These are phyloP conservation scores for Drosophila truncata DNA, from an alignment of 1,140 invertebrate species.

Conservation along the genomic window DNA sequence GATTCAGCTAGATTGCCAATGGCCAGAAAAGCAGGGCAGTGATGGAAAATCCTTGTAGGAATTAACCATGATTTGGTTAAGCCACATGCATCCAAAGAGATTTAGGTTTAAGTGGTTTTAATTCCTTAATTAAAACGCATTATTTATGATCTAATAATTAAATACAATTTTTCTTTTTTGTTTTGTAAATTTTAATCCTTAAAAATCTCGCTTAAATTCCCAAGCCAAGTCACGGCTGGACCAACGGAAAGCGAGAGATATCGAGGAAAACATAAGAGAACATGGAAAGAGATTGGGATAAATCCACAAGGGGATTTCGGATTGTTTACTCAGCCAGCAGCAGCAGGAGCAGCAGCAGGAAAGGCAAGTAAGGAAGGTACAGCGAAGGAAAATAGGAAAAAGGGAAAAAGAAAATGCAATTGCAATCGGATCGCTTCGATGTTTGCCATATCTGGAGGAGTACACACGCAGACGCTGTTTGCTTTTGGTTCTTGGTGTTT, in stretches of 20 bases:
- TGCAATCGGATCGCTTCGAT: slow-evolving; percentile 56
- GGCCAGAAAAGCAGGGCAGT: slow-evolving; percentile 29
- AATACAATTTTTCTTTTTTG: background rate
- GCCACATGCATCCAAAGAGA: too few relatives aligned
- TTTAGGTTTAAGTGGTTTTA: background rate
- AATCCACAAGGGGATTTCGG: slow-evolving; percentile 33
- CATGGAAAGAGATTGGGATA: slow-evolving; percentile 2
- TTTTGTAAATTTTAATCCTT: too few relatives aligned
- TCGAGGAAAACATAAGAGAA: slow-evolving; percentile 9
- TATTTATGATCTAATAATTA: background rate
- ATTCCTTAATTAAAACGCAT: slow-evolving; percentile 1
- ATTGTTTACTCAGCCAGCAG: slow-evolving; percentile 55
- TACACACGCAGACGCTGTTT: slow-evolving; percentile 30
- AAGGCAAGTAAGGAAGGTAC: slow-evolving; percentile 9
- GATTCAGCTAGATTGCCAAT: slow-evolving; percentile 24
- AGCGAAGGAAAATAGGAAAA: slow-evolving; percentile 18
- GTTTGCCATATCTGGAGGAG: slow-evolving; percentile 48
- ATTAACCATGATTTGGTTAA: slow-evolving; percentile 26
- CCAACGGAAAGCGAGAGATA: slow-evolving; percentile 10
- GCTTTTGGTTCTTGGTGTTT: slow-evolving; percentile 45
- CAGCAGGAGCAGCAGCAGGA: background rate
- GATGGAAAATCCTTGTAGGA: slow-evolving; percentile 11
- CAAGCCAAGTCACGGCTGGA: background rate
- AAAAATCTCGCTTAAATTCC: background rate
- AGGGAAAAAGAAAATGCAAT: slow-evolving; percentile 55